Conservation (phyloP, 2,888 invertebrate genomes). For the Lathronympha strigana region DNA sequence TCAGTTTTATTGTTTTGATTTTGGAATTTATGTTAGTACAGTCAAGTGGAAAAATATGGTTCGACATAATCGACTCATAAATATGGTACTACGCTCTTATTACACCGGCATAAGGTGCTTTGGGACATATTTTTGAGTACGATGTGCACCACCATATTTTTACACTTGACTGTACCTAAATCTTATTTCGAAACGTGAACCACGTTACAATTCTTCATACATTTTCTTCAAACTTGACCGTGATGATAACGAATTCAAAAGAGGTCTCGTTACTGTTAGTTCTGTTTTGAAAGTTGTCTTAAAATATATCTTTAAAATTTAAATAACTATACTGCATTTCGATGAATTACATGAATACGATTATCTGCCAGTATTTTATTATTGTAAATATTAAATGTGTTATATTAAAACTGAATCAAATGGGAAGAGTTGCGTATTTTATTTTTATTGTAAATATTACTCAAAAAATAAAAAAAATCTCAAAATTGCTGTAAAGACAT, state of each 20-base stretch:
- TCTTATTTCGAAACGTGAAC: too few species aligned
- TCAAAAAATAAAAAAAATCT: constrained; percentile 38
- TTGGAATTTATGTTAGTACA: background rate
- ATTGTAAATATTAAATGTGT: constrained; percentile 79
- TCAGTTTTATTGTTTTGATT: background rate
- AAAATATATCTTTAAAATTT: constrained; percentile 36
- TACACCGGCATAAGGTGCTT: too few species aligned
- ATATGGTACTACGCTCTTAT: too few species aligned
- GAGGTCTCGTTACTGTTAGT: constrained; percentile 25
- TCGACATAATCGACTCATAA: too few species aligned
- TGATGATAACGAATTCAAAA: background rate
- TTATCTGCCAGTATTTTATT: constrained; percentile 81
- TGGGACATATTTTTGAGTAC: too few species aligned
- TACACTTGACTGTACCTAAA: too few species aligned
- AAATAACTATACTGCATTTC: constrained; percentile 41
- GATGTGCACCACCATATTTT: too few species aligned
- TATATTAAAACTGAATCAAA: constrained; percentile 77
- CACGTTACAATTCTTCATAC: too few species aligned
- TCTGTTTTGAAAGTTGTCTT: constrained; percentile 27
- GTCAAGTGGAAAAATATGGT: too few species aligned
- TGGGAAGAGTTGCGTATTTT: constrained; percentile 57
- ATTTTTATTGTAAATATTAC: constrained; percentile 49
- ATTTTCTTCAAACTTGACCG: background rate
- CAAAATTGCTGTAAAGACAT: constrained; percentile 54
- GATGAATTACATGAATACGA: constrained; percentile 55